phyloP scores from a whole-genome alignment of 64 coral and sea anemone species.

The Porites australiensis region DNA sequence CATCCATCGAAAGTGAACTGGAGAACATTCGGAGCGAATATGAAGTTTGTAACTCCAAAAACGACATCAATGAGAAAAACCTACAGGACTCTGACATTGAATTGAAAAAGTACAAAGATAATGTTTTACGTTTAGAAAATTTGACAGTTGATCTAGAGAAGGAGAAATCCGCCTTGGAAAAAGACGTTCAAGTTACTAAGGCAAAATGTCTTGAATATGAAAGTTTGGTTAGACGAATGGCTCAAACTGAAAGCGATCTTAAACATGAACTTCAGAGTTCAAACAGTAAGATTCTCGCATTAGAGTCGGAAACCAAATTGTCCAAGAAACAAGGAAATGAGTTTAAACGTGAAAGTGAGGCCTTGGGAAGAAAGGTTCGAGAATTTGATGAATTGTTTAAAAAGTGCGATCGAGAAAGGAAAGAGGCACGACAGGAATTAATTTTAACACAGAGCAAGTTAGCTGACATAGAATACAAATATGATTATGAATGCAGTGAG shows the following conservation, averaged over 20 bases:
- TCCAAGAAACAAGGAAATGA: conserved; percentile 55
- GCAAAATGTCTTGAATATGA: conserved; percentile 61
- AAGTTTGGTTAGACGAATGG: conserved; percentile 29
- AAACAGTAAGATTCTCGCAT: conserved; percentile 65
- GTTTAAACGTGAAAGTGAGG: conserved; percentile 45
- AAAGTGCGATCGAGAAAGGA: conserved; percentile 68
- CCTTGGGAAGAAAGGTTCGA: conserved; percentile 49
- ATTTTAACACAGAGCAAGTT: conserved; percentile 55
- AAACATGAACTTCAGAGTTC: conserved; percentile 63
- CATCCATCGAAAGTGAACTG: conserved; percentile 42
- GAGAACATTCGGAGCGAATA: conserved; percentile 36
- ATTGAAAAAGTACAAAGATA: conserved; percentile 53
- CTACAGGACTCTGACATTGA: conserved; percentile 50
- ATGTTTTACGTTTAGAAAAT: conserved; percentile 21
- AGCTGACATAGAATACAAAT: conserved; percentile 65
- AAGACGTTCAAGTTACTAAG: conserved; percentile 36
- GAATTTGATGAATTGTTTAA: conserved; percentile 72
- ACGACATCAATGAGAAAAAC: conserved; percentile 22
- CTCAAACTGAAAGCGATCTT: conserved; percentile 64
- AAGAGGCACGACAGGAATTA: conserved; percentile 65
- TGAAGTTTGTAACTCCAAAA: conserved; percentile 36
- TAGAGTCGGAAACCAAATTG: conserved; percentile 67
- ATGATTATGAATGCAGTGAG: conserved; percentile 74
- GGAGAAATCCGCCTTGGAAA: conserved; percentile 53
- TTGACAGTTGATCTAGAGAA: conserved; percentile 51